Evolutionary conservation across 1,140 invertebrate species (phyloP).

Genomic region (Octopus sinensis): DNA sequence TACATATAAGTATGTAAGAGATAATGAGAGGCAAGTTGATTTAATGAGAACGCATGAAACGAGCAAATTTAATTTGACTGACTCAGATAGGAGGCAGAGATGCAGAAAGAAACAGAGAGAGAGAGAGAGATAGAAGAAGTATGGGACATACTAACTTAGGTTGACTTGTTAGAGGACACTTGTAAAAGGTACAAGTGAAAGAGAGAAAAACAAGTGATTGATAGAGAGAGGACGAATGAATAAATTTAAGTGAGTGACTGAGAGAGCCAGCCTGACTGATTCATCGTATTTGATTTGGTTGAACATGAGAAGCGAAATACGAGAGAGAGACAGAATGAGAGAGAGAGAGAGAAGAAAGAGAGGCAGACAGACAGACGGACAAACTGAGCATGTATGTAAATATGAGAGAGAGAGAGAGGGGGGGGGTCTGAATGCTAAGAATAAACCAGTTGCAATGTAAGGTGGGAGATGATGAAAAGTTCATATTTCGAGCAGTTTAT

Average conservation of each 20-base stretch:
- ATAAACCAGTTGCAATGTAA: background rate
- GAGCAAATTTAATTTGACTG: no score
- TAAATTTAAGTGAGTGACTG: background rate
- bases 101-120: background rate
- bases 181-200: background rate
- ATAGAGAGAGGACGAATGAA: conserved; percentile 15
- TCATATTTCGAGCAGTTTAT: background rate
- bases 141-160: background rate
- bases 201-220: background rate
- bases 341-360: conserved; percentile 9
- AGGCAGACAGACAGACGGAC: background rate
- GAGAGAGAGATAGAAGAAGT: background rate
- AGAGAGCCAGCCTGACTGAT: no score
- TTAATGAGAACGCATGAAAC: no score
- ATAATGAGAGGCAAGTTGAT: no score
- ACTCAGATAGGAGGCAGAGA: background rate
- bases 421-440: conserved; percentile 2
- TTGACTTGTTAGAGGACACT: background rate
- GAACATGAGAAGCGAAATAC: background rate
- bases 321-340: conserved; percentile 11
- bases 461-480: conserved; percentile 16
- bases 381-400: conserved; percentile 6
- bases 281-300: background rate
- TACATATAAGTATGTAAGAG: no score
- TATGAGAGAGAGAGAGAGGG: conserved; percentile 8